Base-by-base conservation (phyloP, 2,113 vertebrate species). In the Maccullochella peelii region DNA sequence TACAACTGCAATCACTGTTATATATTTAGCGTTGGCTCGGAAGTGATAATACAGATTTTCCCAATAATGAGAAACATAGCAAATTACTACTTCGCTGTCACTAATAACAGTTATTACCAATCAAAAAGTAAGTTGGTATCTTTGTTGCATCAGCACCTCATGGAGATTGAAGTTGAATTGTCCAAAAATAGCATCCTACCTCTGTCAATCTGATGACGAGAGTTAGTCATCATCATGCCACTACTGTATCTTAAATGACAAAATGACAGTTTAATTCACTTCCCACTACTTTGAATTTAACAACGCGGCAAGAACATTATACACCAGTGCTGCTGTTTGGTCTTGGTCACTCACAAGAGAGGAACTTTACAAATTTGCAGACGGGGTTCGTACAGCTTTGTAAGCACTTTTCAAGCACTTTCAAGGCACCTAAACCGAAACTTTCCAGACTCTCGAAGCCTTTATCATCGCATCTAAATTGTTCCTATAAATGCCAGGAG, bases 91-190 rank as follows among this genome's bases (percentile, higher is more conserved):
- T 86, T 79, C 30, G 61, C 73, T 47, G 54, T 76, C 55, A 70
- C 73, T 92, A 90, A 92, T 93, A 90, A 92, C 91, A 88, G 84
- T 90, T 65, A 91, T 92, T 89, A 90, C n/a, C 75, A 85, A 74
- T 92, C 74, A 93, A 62, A 88, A 83, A 82, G 86, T 84, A 89
- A 80, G 75, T 68, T 73, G 70, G 65, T 59, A 85, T 89, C 86
- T 84, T 88, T 82, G 84, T 82, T 71, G 69, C 73, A 75, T 71
- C 55, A 75, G 85, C 87, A 83, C 84, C 65, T 88, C 76, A 50
- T 36, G 55, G 62, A 83, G 71, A 77, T 1, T 78, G 68, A 83
- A 86, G 79, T 79, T 74, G 68, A 86, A 73, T 76, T 80, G 55
- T 87, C 68, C 73, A 79, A 75, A 88, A 88, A 79, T 65, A 69